Evolutionary conservation across 2,888 invertebrate species (phyloP), one percentile per base, ranked within the genome.

Genomic region (Homarus gammarus): DNA sequence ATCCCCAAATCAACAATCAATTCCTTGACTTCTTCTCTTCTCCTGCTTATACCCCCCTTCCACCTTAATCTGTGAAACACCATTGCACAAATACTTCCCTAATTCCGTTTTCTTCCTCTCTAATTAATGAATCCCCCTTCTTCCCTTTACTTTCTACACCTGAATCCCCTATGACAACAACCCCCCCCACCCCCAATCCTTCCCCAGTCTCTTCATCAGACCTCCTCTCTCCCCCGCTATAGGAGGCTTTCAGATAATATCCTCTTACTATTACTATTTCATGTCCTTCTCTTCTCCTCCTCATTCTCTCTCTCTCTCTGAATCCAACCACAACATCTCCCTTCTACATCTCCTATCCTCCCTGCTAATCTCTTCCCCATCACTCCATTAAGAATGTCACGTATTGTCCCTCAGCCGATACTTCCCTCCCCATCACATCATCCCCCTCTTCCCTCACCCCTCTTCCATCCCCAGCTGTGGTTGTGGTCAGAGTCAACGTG

Each of bases 381-480:
- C 56, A 3, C 56, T 22, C 56, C 56, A 56, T 56, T 56, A 56
- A 44, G 44, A 44, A 12, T 44, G 44, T 12, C 44, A 56, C 56
- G 56, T 56, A 56, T 56, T 56, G 56, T 56, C 56, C 0, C 56
- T 12, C 44, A 12, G 12, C 15, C 56, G 18, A 56, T 56, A 3
- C 56, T 56, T 78, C 79, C 61, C 3, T 56, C 15, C 38, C 56
- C n/a, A n/a, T 33, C 79, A 40, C 31, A n/a, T 56, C 44, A 31
- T 51, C 31, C 70, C 15, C 36, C 49, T 38, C 27, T 38, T 64
- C 51, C 18, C 64, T 22, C n/a, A 22, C 79, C 61, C 38, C 75
- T 27, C 49, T 31, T 27, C 44, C 79, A 38, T 38, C 79, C 79
- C 56, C 51, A 56, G 78, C 78, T 78, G 78, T 31, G 6, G 56